Evolutionary conservation across 2,113 vertebrate species (phyloP).

Genomic region (Phainopepla nitens): DNA sequence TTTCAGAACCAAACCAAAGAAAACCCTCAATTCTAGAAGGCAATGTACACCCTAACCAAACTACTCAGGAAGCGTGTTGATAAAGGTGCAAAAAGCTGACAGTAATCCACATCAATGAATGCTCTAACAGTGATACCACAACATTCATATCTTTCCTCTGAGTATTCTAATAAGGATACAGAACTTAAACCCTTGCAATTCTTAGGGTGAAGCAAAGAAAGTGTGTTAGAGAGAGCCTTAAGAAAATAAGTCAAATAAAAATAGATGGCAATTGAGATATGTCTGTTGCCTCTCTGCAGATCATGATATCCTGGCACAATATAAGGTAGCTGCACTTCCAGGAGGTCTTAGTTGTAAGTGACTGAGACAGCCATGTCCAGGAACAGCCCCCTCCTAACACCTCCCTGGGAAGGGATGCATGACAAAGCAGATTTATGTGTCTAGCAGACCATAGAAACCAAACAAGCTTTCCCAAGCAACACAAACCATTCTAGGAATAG

Average conservation of each 20-base stretch:
- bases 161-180: neutral
- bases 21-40: neutral
- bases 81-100: neutral
- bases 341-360: neutral
- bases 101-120: neutral
- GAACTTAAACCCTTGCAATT: neutral
- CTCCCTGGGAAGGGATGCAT: neutral
- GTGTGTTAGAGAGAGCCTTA: neutral
- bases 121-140: neutral
- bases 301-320: neutral
- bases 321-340: neutral
- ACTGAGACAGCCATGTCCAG: neutral
- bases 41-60: neutral
- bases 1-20: neutral
- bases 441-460: neutral
- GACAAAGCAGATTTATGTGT: neutral
- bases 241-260: neutral
- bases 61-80: neutral
- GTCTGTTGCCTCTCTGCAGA: neutral
- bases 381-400: neutral
- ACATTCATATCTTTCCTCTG: neutral
- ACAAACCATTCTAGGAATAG: neutral
- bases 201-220: neutral
- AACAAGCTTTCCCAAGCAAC: neutral
- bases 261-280: neutral